A percentile compares a stretch with the other conserved stretches of the same genome.
phyloP scores from a whole-genome alignment of 2,797 vertebrate species.

The Lindbergichthys nudifrons region DNA sequence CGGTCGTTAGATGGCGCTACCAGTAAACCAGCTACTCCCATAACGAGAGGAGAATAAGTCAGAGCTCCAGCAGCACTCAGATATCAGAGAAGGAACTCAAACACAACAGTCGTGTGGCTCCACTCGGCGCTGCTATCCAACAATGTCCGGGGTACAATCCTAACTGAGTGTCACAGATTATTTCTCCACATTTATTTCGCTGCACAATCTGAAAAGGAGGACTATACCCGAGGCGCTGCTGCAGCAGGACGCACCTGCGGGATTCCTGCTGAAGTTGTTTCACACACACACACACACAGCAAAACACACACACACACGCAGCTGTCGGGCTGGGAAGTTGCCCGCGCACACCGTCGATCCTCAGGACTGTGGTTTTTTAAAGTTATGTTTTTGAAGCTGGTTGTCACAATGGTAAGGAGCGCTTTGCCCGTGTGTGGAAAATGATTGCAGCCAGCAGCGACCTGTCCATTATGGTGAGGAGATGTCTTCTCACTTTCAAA shows the following conservation, averaged over 20 bases:
- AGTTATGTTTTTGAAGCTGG: constrained; percentile 45
- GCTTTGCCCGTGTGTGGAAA: constrained; percentile 52
- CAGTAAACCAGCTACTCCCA: not conserved
- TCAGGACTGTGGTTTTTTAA: constrained; percentile 13
- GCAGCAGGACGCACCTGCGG: constrained; percentile 24
- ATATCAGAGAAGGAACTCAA: constrained; percentile 41
- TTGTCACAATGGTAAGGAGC: constrained; percentile 37
- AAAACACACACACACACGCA: not conserved
- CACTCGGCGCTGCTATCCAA: not conserved
- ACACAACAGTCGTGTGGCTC: constrained; percentile 6
- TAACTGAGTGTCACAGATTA: not conserved
- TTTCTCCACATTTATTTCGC: not conserved
- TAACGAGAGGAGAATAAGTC: constrained; percentile 23
- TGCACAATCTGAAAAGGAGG: not conserved
- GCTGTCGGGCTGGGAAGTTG: constrained; percentile 50
- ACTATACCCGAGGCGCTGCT: not conserved
- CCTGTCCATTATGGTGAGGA: constrained; percentile 94
- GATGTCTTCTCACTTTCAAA: constrained; percentile 96
- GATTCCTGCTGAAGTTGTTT: constrained; percentile 55
- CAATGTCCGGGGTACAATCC: not conserved
- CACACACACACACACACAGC: not conserved
- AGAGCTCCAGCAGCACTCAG: constrained; percentile 31
- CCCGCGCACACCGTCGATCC: constrained; percentile 1
- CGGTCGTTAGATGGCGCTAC: constrained; percentile 72
- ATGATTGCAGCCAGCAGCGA: constrained; percentile 85